Evolutionary conservation across 2,797 vertebrate species (phyloP).

Genomic region (Acanthornis magna): DNA sequence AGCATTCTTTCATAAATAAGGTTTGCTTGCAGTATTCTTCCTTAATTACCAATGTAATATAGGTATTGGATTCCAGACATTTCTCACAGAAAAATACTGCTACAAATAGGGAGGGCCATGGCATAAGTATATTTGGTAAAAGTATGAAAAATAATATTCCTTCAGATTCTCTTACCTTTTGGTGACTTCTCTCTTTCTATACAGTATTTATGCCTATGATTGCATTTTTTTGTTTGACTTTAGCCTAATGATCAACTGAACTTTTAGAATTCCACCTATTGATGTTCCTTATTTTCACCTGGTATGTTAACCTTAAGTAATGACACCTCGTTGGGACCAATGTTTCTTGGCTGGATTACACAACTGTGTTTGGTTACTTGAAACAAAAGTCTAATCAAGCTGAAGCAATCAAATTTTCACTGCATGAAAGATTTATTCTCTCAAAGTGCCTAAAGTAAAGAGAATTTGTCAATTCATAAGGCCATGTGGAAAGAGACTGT

Average conservation of each 20-base stretch:
- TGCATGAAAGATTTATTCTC: neutral
- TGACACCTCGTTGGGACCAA: neutral
- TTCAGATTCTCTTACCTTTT: neutral
- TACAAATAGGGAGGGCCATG: neutral
- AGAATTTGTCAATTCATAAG: neutral
- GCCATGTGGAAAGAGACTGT: neutral
- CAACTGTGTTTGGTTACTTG: neutral
- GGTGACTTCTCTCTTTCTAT: neutral
- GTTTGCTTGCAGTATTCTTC: neutral
- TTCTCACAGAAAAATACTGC: neutral
- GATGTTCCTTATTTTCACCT: neutral
- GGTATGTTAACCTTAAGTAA: neutral
- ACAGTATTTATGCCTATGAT: neutral
- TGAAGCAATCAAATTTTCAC: neutral
- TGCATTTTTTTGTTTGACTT: neutral
- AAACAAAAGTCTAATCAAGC: conserved; percentile 25
- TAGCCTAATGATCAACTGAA: neutral
- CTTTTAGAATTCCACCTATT: neutral
- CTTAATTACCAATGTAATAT: neutral
- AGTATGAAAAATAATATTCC: neutral
- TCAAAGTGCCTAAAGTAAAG: neutral
- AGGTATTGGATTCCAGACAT: neutral
- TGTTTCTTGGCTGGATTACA: neutral
- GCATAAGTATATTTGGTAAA: neutral
- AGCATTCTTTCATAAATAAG: neutral